Percentiles rank a stretch among this genome's conserved stretches.
These are phyloP conservation scores for Dioctria linearis DNA, from an alignment of 2,888 invertebrate species.

Conservation along the genomic window DNA sequence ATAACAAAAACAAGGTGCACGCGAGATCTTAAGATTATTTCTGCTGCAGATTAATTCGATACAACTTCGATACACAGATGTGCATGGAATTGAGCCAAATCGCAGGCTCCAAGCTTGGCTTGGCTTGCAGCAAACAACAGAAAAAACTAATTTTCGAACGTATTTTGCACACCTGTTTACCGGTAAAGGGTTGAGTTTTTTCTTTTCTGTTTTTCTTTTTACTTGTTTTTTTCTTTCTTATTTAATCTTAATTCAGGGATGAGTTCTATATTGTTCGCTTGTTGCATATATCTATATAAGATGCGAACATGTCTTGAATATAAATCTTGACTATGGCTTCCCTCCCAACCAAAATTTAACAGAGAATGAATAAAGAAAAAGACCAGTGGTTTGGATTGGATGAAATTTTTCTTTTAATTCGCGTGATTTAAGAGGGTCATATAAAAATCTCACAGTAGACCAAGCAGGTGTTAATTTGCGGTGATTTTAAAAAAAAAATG, in stretches of 20 bases:
- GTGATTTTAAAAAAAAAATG: neutral
- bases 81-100: neutral
- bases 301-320: neutral
- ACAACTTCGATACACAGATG: neutral
- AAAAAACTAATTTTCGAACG: neutral
- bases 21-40: neutral
- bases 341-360: neutral
- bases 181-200: neutral
- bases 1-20: neutral
- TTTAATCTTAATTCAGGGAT: neutral
- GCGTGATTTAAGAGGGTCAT: neutral
- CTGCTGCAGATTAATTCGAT: neutral
- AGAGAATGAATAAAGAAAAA: neutral
- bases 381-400: neutral
- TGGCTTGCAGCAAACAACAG: neutral
- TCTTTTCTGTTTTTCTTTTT: neutral
- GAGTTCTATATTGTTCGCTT: neutral
- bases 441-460: neutral
- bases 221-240: neutral
- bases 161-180: constrained; percentile 1
- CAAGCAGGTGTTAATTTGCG: neutral
- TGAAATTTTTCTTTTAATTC: neutral
- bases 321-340: neutral
- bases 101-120: neutral
- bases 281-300: neutral